These are phyloP conservation scores for Crenuchus spilurus DNA, from an alignment of 2,797 vertebrate genomes.

Conservation along the genomic window DNA sequence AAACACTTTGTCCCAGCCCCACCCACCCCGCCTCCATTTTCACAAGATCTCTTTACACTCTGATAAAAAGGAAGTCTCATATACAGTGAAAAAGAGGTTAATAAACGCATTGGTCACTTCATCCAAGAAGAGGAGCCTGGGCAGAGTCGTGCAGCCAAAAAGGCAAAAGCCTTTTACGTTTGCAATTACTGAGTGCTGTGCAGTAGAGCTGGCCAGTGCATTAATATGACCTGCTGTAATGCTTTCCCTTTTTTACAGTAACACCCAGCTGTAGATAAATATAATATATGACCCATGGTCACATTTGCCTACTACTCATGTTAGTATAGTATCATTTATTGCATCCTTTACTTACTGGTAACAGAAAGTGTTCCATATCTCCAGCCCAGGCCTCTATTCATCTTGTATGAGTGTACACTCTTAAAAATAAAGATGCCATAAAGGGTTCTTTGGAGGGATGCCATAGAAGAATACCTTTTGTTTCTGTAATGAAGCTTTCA, in stretches of 20 bases:
- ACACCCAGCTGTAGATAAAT: too few species aligned
- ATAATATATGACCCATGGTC: background rate
- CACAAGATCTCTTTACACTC: constrained; percentile 51
- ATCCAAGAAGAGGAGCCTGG: constrained; percentile 50
- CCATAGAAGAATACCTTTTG: too few species aligned
- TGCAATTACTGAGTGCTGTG: constrained; percentile 24
- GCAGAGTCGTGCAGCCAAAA: constrained; percentile 38
- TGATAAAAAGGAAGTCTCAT: constrained; percentile 61
- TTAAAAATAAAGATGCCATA: too few species aligned
- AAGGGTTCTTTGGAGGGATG: too few species aligned
- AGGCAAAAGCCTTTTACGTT: constrained; percentile 7
- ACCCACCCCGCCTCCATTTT: constrained; percentile 42
- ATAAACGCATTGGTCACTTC: constrained; percentile 52
- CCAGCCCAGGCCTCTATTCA: constrained; percentile 36
- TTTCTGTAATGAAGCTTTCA: too few species aligned
- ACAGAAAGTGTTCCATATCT: background rate
- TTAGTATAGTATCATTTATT: constrained; percentile 10
- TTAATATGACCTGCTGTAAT: constrained; percentile 12
- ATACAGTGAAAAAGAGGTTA: constrained; percentile 57
- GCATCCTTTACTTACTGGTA: background rate
- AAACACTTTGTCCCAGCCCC: constrained; percentile 53
- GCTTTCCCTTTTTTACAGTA: constrained; percentile 1
- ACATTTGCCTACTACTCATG: background rate
- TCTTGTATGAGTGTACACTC: constrained; percentile 7
- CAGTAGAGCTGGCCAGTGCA: constrained; percentile 17